Evolutionary conservation across 2,797 vertebrate species (phyloP).

Genomic region (Anguilla obscura): DNA sequence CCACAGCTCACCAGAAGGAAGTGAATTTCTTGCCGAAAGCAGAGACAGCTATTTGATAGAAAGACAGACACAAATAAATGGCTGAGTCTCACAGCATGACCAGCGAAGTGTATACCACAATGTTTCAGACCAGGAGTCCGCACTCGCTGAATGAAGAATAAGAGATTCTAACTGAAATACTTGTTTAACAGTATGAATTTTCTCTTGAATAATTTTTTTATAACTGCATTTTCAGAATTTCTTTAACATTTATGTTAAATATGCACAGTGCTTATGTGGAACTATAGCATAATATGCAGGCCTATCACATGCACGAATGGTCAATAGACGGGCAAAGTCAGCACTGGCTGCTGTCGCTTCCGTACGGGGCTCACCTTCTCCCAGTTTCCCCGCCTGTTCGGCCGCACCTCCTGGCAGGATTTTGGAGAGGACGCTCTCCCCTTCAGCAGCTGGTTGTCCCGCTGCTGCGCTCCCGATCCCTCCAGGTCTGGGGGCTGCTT

Average conservation of each 20-base stretch:
- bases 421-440: conserved; percentile 92
- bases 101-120: background rate
- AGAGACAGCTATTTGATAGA: conserved; percentile 80
- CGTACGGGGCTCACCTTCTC: conserved; percentile 80
- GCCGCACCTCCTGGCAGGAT: conserved; percentile 94
- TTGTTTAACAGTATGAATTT: background rate
- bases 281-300: background rate
- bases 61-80: conserved; percentile 44
- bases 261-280: background rate
- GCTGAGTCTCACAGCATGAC: background rate
- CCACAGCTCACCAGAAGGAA: conserved; percentile 91
- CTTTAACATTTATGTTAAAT: background rate
- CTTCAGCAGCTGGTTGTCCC: conserved; percentile 78
- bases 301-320: background rate
- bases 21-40: conserved; percentile 99
- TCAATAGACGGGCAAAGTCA: background rate
- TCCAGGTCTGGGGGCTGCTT: conserved; percentile 76
- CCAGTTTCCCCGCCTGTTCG: conserved; percentile 97
- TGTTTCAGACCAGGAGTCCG: background rate
- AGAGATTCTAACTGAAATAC: background rate
- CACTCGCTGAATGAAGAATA: background rate
- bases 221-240: background rate
- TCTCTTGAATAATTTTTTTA: background rate
- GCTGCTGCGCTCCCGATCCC: conserved; percentile 74
- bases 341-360: background rate